Conservation (phyloP, 2,113 vertebrate species). For the Psophia crepitans region DNA sequence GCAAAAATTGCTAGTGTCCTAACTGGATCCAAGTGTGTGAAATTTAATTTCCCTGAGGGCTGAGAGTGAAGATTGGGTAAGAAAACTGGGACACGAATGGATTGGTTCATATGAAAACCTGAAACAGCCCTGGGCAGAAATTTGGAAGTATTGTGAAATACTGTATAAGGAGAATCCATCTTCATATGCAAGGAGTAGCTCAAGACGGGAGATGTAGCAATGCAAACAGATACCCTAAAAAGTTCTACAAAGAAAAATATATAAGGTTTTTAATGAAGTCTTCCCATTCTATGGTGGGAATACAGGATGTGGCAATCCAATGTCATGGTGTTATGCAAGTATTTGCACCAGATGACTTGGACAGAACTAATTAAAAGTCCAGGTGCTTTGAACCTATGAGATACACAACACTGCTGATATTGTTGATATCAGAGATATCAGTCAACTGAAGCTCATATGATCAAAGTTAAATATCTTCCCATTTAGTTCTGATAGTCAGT, state of each 20-base stretch:
- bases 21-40: constrained; percentile 56
- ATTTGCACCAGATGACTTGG: not conserved
- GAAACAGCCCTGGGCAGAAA: constrained; percentile 55
- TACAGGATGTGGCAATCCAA: not conserved
- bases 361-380: constrained; percentile 15
- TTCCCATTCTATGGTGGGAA: not conserved
- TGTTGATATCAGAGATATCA: constrained; percentile 29
- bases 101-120: constrained; percentile 59
- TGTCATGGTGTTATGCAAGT: not conserved
- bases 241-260: not conserved
- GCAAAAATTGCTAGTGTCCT: not conserved
- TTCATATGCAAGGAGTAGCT: constrained; percentile 15
- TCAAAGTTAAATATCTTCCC: not conserved
- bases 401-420: constrained; percentile 25
- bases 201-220: constrained; percentile 5
- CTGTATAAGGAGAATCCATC: constrained; percentile 7
- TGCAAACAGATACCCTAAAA: not conserved
- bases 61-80: constrained; percentile 59
- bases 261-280: not conserved
- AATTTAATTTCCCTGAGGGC: constrained; percentile 60
- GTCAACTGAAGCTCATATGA: not conserved
- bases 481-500: not conserved
- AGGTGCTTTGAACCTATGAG: not conserved
- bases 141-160: constrained; percentile 54
- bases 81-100: constrained; percentile 57